A percentile compares a stretch with the other conserved stretches of the same genome.
These are phyloP conservation scores for Calidris pygmaea DNA, from an alignment of 2,113 vertebrate genomes.

Conservation along the genomic window DNA sequence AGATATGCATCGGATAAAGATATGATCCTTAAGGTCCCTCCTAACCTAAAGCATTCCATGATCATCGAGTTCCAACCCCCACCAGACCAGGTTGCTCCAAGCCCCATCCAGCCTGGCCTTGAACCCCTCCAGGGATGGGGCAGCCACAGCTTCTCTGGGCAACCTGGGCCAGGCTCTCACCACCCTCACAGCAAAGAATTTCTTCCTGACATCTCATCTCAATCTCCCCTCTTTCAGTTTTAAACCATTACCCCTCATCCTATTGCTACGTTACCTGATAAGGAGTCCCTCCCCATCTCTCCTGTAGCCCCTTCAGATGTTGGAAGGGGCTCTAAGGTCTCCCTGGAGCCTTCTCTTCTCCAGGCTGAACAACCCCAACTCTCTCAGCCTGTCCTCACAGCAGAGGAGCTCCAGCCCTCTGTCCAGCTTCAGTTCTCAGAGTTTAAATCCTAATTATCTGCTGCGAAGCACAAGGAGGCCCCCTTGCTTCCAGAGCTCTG, in stretches of 20 bases:
- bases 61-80: neutral
- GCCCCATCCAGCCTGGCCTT: neutral
- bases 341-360: neutral
- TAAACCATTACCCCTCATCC: neutral
- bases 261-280: neutral
- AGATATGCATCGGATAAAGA: too few relatives aligned
- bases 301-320: neutral
- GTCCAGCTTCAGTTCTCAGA: neutral
- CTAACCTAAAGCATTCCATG: too few relatives aligned
- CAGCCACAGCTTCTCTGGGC: neutral
- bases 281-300: neutral
- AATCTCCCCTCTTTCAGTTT: neutral
- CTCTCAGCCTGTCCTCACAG: neutral
- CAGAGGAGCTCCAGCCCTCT: neutral
- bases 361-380: neutral
- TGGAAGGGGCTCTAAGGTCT: neutral
- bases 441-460: neutral
- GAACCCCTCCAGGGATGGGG: neutral
- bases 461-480: neutral
- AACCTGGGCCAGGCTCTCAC: neutral
- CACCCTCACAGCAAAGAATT: neutral
- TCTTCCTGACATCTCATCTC: neutral
- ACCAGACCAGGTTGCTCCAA: neutral
- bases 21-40: too few relatives aligned
- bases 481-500: neutral